phyloP scores from a whole-genome alignment of 2,113 vertebrate species.

The Mustela nigripes region DNA sequence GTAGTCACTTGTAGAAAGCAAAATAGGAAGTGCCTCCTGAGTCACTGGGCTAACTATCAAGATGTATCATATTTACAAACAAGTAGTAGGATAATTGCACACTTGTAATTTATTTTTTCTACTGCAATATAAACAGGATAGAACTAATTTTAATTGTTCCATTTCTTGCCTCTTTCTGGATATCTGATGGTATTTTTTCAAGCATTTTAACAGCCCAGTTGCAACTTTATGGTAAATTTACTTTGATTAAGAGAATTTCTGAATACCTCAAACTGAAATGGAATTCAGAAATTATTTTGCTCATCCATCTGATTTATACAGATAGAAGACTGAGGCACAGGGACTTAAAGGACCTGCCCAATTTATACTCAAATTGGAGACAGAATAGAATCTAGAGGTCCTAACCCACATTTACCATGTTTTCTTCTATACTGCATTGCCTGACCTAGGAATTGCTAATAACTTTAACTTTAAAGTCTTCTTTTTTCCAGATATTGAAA shows the following conservation, averaged over 20 bases:
- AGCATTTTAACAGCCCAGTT: background rate
- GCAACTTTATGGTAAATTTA: background rate
- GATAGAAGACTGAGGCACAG: background rate
- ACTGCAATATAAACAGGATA: background rate
- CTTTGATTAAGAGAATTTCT: conserved; percentile 15
- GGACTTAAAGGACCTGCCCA: background rate
- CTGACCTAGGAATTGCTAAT: conserved; percentile 3
- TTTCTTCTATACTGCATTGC: background rate
- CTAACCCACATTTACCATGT: background rate
- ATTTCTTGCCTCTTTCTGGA: background rate
- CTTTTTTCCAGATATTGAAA: conserved; percentile 34
- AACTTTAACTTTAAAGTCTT: conserved; percentile 18
- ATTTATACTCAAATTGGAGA: background rate
- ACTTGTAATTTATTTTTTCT: conserved; percentile 49
- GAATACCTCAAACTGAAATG: background rate
- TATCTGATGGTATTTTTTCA: conserved; percentile 46
- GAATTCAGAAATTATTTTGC: conserved; percentile 19
- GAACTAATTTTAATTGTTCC: conserved; percentile 35
- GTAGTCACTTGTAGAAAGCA: conserved; percentile 47
- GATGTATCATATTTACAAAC: conserved; percentile 71
- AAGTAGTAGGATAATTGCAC: conserved; percentile 37
- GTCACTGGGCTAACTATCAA: conserved; percentile 58
- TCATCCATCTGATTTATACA: background rate
- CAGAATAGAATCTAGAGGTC: background rate
- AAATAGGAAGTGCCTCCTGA: conserved; percentile 45